Conservation (phyloP, 1,140 invertebrate genomes). For the Caenorhabditis latens region DNA sequence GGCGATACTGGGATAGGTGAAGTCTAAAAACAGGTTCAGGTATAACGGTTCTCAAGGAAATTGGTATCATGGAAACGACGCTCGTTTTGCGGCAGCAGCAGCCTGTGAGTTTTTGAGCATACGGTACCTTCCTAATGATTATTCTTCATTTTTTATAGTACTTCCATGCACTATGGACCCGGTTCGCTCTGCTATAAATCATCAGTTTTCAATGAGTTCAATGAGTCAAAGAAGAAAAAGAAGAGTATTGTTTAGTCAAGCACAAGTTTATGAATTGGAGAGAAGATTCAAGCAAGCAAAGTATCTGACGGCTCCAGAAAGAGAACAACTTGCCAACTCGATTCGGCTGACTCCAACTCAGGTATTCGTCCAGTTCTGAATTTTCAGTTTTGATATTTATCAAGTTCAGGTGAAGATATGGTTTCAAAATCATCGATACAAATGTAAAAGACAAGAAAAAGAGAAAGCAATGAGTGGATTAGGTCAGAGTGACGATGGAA, state of each 20-base stretch:
- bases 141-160: conserved; percentile 21
- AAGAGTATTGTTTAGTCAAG: conserved; percentile 94
- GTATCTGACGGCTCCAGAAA: conserved; percentile 93
- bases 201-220: conserved; percentile 48
- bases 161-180: conserved; percentile 61
- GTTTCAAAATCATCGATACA: conserved; percentile 79
- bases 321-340: conserved; percentile 92
- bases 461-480: conserved; percentile 63
- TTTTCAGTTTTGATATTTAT: too few relatives aligned
- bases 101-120: conserved; percentile 43
- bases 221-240: conserved; percentile 83
- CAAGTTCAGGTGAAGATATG: conserved; percentile 67
- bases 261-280: conserved; percentile 91
- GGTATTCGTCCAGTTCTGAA: conserved; percentile 79
- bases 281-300: conserved; percentile 88
- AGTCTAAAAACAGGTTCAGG: neutral
- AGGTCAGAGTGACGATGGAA: conserved; percentile 49
- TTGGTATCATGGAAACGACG: conserved; percentile 57
- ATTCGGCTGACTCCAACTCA: conserved; percentile 93
- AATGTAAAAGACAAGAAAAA: conserved; percentile 64
- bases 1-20: neutral
- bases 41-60: conserved; percentile 33
- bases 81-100: conserved; percentile 54
- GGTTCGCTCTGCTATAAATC: conserved; percentile 55
- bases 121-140: neutral